Base-by-base conservation (phyloP, 1,140 invertebrate species). In the Sitophilus oryzae region DNA sequence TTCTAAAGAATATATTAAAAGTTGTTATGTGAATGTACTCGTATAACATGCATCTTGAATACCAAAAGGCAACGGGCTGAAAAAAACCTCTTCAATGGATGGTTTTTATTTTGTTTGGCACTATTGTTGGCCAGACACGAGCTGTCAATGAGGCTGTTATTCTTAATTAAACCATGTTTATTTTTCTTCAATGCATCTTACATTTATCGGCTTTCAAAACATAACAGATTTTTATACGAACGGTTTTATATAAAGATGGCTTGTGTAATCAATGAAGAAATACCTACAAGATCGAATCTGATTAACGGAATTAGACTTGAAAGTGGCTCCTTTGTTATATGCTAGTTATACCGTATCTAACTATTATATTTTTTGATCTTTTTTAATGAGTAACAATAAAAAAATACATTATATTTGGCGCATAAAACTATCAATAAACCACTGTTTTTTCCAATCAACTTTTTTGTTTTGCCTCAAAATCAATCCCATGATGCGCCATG, bases 31-130 rank as follows among this genome's bases (percentile, higher is more conserved):
- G n/a, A n/a, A n/a, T n/a, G n/a, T n/a, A n/a, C n/a, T n/a, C n/a
- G n/a, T n/a, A n/a, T n/a, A n/a, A 3, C 25, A 21, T 10, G 19
- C 21, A 35, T 34, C 25, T 44, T 46, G 22, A 46, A 46, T 46
- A 46, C 47, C 50, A 59, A 59, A 47, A 55, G 54, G 35, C 35
- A 61, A 56, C 55, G 47, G 59, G 56, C 60, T 62, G 59, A 62
- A 53, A 59, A 62, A 62, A 61, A 57, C 45, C 50, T 61, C 46
- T 21, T 40, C 23, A 49, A 30, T 30, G 19, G 19, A 49, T 40
- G 47, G 22, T 49, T 49, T 49, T 49, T 49, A 49, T 49, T 49
- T 49, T 49, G 47, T 49, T 49, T 49, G n/a, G 47, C 36, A 6
- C 18, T 34, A 49, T 49, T 49, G 47, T 25, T n/a, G 36, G 10